phyloP scores from a whole-genome alignment of 2,113 vertebrate species.

The Dromas ardeola region DNA sequence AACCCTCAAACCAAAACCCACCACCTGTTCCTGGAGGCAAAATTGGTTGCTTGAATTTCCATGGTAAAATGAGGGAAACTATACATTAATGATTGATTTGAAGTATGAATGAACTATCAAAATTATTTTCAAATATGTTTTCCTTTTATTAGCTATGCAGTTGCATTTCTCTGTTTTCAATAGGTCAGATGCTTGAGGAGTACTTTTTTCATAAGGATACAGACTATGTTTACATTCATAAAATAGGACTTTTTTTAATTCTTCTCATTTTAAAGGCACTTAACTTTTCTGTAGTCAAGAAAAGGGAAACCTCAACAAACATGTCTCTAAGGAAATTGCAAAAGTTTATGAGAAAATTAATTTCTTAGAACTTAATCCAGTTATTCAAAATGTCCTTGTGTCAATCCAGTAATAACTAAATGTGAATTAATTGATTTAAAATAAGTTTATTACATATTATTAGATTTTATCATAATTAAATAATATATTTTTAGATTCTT shows the following conservation, averaged over 20 bases:
- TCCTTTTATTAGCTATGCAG: background rate
- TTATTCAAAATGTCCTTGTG: background rate
- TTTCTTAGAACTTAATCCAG: background rate
- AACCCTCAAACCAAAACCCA: accelerated
- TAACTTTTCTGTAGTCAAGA: background rate
- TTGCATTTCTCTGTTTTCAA: background rate
- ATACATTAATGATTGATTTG: background rate
- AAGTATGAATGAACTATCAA: background rate
- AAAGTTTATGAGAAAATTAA: background rate
- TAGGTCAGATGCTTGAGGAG: background rate
- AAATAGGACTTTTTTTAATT: background rate
- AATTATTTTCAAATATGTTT: background rate
- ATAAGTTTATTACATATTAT: background rate
- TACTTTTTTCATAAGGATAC: background rate
- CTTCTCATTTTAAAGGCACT: background rate
- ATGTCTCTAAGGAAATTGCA: background rate
- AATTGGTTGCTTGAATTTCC: background rate
- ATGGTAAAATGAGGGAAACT: background rate
- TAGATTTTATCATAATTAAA: background rate
- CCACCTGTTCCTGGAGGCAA: background rate
- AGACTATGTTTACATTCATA: background rate
- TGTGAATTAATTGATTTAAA: background rate
- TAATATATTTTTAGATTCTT: background rate
- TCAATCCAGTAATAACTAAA: constrained; percentile 4
- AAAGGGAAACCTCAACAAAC: background rate